Evolutionary conservation across 2,797 vertebrate genomes (phyloP).

Genomic region (Dromococcyx pavoninus): DNA sequence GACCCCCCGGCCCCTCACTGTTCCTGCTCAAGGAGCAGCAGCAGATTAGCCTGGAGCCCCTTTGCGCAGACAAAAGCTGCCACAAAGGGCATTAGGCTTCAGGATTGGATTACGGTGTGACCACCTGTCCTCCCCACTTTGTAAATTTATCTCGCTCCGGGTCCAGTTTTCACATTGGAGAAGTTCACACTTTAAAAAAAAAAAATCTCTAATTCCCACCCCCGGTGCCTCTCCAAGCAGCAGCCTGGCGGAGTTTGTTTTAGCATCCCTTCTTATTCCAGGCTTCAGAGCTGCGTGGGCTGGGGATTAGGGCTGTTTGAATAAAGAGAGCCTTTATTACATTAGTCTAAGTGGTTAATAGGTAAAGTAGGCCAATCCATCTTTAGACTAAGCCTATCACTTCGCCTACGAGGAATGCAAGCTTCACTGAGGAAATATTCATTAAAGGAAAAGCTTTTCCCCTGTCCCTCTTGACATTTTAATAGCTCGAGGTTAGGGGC

Average conservation of each 20-base stretch:
- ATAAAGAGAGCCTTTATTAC: conserved; percentile 57
- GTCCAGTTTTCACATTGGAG: background rate
- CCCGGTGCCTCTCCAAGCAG: background rate
- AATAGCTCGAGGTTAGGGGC: conserved; percentile 32
- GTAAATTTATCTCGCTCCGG: background rate
- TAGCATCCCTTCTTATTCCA: background rate
- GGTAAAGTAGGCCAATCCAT: conserved; percentile 85
- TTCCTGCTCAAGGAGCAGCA: conserved; percentile 18
- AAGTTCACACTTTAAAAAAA: background rate
- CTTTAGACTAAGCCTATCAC: conserved; percentile 68
- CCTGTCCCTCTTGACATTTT: conserved; percentile 28
- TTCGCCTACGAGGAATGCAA: background rate
- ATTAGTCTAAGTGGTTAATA: conserved; percentile 82
- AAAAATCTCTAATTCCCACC: too few relatives aligned
- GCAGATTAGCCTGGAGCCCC: conserved; percentile 62
- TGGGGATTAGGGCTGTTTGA: conserved; percentile 55
- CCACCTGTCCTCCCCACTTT: conserved; percentile 62
- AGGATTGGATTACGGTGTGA: conserved; percentile 64
- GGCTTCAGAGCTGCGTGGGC: background rate
- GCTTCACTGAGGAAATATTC: conserved; percentile 18
- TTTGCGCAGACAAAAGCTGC: conserved; percentile 58
- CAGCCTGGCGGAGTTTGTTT: background rate
- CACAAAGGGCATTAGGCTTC: conserved; percentile 62
- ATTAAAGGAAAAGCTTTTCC: conserved; percentile 59
- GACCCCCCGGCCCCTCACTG: rapidly evolving